A percentile compares a stretch with the other conserved stretches of the same genome.
Conservation (phyloP, 2,113 vertebrate species). For the Alethe castanea region DNA sequence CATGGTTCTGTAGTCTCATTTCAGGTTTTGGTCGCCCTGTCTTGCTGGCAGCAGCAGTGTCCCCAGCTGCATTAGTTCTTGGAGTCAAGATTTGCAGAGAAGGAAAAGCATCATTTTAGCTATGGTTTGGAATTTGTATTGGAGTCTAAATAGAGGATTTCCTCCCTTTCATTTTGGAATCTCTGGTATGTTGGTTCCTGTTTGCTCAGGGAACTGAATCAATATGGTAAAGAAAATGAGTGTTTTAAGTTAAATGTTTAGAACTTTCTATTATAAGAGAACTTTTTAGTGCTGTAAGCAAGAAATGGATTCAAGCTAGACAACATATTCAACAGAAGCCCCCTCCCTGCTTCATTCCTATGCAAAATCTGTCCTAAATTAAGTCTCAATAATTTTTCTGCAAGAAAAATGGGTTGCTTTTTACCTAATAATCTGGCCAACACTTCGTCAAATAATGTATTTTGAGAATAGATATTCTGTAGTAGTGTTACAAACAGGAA, state of each 20-base stretch:
- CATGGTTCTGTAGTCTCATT: not conserved
- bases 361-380: not conserved
- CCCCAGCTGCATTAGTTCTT: not conserved
- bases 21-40: not conserved
- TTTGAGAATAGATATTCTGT: not conserved
- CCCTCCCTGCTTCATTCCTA: rapidly evolving
- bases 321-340: not conserved
- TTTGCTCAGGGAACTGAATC: slow-evolving; percentile 36
- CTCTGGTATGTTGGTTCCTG: slow-evolving; percentile 58
- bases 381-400: not conserved
- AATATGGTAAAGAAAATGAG: slow-evolving; percentile 44
- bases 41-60: not conserved
- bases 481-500: not conserved
- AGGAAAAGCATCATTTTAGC: not conserved
- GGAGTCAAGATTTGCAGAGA: not conserved
- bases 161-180: slow-evolving; percentile 63
- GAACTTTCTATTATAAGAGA: not conserved
- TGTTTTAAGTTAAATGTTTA: not conserved
- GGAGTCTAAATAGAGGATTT: slow-evolving; percentile 65
- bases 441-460: not conserved
- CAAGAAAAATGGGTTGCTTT: not conserved
- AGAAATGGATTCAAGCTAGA: not conserved
- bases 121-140: slow-evolving; percentile 24
- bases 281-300: not conserved
- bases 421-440: not conserved